A percentile compares a stretch with the other conserved stretches of the same genome.
Evolutionary conservation across 2,113 vertebrate species (phyloP).

Genomic region (Cromileptes altivelis): DNA sequence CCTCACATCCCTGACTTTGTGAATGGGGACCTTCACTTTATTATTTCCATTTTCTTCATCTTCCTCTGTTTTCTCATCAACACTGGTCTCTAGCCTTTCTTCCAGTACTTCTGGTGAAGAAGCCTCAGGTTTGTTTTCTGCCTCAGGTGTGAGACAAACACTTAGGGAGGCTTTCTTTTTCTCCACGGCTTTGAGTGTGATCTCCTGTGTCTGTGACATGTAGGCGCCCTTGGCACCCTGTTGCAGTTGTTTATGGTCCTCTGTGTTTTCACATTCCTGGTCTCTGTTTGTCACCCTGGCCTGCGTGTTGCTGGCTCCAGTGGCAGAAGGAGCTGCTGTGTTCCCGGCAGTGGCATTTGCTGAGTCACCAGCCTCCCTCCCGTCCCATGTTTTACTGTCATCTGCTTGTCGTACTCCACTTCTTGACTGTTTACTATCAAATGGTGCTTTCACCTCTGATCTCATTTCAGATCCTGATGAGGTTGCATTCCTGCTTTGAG

Average conservation of each 20-base stretch:
- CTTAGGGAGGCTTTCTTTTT: slow-evolving; percentile 80
- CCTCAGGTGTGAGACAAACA: slow-evolving; percentile 75
- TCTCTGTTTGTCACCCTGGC: slow-evolving; percentile 71
- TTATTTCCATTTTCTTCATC: slow-evolving; percentile 50
- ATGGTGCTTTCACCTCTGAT: slow-evolving; percentile 66
- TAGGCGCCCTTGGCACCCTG: slow-evolving; percentile 62
- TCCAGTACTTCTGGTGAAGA: slow-evolving; percentile 42
- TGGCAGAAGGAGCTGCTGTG: slow-evolving; percentile 57
- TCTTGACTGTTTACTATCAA: slow-evolving; percentile 63
- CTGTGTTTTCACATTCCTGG: slow-evolving; percentile 61
- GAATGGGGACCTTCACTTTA: slow-evolving; percentile 78
- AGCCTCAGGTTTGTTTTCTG: slow-evolving; percentile 60
- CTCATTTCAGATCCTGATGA: slow-evolving; percentile 53
- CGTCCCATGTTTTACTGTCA: slow-evolving; percentile 51
- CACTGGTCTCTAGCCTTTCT: slow-evolving; percentile 22
- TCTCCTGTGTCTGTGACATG: slow-evolving; percentile 81
- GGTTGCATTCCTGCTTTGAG: slow-evolving; percentile 46
- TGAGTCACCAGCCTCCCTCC: slow-evolving; percentile 68
- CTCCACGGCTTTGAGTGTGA: slow-evolving; percentile 72
- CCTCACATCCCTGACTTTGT: slow-evolving; percentile 91
- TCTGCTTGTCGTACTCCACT: slow-evolving; percentile 50
- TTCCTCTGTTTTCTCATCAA: slow-evolving; percentile 62
- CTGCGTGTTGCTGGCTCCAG: slow-evolving; percentile 48
- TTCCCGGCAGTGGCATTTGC: slow-evolving; percentile 69
- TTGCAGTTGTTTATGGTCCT: slow-evolving; percentile 73